Percentiles rank a stretch among this genome's conserved stretches.
Conservation (phyloP, 2,888 invertebrate species). For the Phaedon cochleariae region DNA sequence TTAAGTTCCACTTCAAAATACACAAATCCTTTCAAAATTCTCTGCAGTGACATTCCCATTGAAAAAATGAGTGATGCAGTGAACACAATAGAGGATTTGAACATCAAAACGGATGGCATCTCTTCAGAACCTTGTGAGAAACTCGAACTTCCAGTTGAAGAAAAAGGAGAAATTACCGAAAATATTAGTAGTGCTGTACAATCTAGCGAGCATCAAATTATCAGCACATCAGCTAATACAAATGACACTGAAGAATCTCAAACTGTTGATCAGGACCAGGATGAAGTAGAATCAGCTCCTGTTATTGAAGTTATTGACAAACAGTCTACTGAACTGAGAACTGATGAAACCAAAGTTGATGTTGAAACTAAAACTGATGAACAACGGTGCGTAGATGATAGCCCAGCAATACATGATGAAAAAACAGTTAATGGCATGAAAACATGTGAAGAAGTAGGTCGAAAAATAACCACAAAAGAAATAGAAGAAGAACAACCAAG, state of each 20-base stretch:
- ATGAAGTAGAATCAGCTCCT: no score
- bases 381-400: slow-evolving; percentile 4
- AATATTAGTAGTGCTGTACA: background rate
- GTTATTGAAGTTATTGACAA: no score
- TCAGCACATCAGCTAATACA: background rate
- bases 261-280: background rate
- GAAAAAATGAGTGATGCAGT: background rate
- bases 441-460: slow-evolving; percentile 15
- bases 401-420: background rate
- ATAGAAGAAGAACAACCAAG: slow-evolving; percentile 44
- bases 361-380: slow-evolving; percentile 8
- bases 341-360: background rate
- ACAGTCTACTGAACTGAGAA: no score
- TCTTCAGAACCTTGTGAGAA: slow-evolving; percentile 4
- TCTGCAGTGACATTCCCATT: background rate
- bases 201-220: background rate
- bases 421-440: background rate
- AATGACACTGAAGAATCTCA: background rate
- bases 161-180: background rate
- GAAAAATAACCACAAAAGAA: slow-evolving; percentile 13
- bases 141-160: background rate
- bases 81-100: background rate
- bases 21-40: background rate
- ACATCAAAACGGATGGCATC: background rate
- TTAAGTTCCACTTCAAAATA: background rate